phyloP scores from a whole-genome alignment of 2,797 vertebrate species.

The Sebastes glaucus region DNA sequence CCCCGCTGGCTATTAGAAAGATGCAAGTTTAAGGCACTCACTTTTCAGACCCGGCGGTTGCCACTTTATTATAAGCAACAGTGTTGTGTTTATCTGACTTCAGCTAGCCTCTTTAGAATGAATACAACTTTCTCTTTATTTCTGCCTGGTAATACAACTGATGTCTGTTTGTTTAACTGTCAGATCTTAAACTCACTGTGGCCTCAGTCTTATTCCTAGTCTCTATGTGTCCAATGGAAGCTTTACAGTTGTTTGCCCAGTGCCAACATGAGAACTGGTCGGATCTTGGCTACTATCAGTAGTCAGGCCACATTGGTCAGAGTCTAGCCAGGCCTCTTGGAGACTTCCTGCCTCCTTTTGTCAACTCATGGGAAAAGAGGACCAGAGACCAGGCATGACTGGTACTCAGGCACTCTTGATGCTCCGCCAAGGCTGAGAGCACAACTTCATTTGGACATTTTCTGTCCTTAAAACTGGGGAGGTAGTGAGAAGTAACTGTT shows the following conservation, averaged over 20 bases:
- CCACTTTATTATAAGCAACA: not conserved
- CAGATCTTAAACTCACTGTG: not conserved
- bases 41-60: not conserved
- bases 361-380: slow-evolving; percentile 70
- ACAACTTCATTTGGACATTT: slow-evolving; percentile 16
- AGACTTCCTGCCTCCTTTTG: slow-evolving; percentile 72
- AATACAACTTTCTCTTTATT: not conserved
- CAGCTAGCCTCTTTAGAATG: not conserved
- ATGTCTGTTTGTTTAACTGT: slow-evolving; percentile 24
- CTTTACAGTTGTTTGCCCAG: slow-evolving; percentile 33
- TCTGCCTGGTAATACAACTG: not conserved
- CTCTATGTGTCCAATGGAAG: slow-evolving; percentile 28
- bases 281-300: slow-evolving; percentile 54
- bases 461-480: not conserved
- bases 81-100: not conserved
- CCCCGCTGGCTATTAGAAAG: too few relatives aligned
- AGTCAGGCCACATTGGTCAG: slow-evolving; percentile 56
- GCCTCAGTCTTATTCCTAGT: slow-evolving; percentile 43
- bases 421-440: slow-evolving; percentile 17
- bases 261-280: slow-evolving; percentile 56
- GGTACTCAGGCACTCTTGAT: slow-evolving; percentile 38
- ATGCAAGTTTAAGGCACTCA: too few relatives aligned
- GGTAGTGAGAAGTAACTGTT: slow-evolving; percentile 6
- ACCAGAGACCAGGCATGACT: slow-evolving; percentile 37
- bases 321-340: slow-evolving; percentile 51